Evolutionary conservation across 2,797 vertebrate species (phyloP).

Genomic region (Coregonus suidteri): DNA sequence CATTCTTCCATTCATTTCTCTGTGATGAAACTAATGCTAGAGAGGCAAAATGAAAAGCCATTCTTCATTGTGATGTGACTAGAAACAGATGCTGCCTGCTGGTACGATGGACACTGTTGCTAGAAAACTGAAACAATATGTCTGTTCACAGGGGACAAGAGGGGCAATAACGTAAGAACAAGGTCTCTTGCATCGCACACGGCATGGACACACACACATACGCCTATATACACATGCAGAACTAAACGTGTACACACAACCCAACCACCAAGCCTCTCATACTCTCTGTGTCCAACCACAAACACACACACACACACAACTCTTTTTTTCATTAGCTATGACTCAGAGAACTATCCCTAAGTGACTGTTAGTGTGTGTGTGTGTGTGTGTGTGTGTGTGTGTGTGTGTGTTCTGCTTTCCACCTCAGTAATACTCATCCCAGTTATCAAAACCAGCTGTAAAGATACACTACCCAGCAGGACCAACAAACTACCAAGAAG

Average conservation of each 20-base stretch:
- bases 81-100: conserved; percentile 56
- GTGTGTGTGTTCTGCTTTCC: background rate
- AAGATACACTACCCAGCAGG: background rate
- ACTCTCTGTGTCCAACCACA: background rate
- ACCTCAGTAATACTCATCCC: background rate
- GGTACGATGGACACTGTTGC: conserved; percentile 32
- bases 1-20: conserved; percentile 17
- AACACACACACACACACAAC: background rate
- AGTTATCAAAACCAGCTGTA: background rate
- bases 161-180: background rate
- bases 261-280: background rate
- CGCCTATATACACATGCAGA: background rate
- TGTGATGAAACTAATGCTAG: conserved; percentile 21
- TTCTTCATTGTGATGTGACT: conserved; percentile 55
- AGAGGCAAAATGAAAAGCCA: conserved; percentile 36
- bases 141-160: background rate
- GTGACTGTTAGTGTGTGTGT: background rate
- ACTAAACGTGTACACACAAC: background rate
- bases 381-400: conserved; percentile 6
- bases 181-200: background rate
- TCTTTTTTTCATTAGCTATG: background rate
- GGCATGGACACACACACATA: background rate
- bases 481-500: background rate
- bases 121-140: conserved; percentile 47
- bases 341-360: no score